Conservation (phyloP, 2,888 invertebrate genomes). For the Agriotes lineatus region DNA sequence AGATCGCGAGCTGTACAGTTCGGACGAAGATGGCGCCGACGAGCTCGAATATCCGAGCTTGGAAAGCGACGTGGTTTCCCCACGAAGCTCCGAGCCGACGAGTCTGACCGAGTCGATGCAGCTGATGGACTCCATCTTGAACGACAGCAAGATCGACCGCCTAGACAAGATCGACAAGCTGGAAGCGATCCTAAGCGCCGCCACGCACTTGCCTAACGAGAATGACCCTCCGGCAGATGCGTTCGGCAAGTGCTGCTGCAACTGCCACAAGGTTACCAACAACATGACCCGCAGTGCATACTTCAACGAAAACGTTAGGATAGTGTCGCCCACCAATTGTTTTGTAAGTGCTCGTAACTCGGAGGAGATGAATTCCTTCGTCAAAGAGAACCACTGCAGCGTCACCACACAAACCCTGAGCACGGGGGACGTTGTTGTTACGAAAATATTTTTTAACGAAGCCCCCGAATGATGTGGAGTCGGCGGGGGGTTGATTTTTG, state of each 20-base stretch:
- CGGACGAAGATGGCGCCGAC: conserved; percentile 81
- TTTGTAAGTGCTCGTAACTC: conserved; percentile 55
- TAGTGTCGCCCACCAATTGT: conserved; percentile 60
- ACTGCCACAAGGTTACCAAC: conserved; percentile 66
- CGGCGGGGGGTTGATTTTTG: not conserved
- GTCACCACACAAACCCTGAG: conserved; percentile 87
- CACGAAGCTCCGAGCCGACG: conserved; percentile 79
- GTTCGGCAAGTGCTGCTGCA: conserved; percentile 68
- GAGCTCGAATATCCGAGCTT: conserved; percentile 84
- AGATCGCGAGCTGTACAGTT: conserved; percentile 77
- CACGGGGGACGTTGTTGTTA: conserved; percentile 93
- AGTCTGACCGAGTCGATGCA: conserved; percentile 92
- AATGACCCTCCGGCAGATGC: conserved; percentile 51
- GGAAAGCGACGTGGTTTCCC: conserved; percentile 79
- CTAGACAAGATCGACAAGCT: conserved; percentile 88
- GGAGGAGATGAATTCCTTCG: conserved; percentile 63
- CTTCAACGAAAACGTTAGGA: conserved; percentile 55
- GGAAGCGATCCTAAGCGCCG: conserved; percentile 87
- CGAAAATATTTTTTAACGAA: conserved; percentile 76
- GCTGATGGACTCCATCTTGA: conserved; percentile 86
- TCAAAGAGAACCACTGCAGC: conserved; percentile 68
- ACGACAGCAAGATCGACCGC: conserved; percentile 85
- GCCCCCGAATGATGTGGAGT: conserved; percentile 49
- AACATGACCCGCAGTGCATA: conserved; percentile 33
- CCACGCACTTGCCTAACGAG: conserved; percentile 78